Conservation (phyloP, 2,888 invertebrate species). For the Diarsia mendica region DNA sequence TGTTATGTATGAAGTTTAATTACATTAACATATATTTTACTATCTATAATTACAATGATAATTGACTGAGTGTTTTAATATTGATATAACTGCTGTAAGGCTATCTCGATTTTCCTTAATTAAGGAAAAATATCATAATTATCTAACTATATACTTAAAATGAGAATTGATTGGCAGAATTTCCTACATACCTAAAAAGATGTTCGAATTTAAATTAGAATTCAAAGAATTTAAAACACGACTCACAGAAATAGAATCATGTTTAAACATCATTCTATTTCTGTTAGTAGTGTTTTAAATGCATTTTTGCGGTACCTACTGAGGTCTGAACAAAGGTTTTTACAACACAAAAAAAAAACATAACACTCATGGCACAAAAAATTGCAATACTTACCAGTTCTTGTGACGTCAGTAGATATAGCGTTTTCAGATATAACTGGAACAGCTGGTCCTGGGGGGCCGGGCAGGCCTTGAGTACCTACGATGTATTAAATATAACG, state of each 20-base stretch:
- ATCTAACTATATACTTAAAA: no score
- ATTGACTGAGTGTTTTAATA: background rate
- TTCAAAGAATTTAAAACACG: no score
- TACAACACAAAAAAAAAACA: background rate
- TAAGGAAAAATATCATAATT: no score
- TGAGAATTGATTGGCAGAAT: background rate
- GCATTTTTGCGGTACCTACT: no score
- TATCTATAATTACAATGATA: background rate
- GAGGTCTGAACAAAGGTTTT: background rate
- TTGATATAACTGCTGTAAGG: background rate
- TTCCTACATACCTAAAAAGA: background rate
- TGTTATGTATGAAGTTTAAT: slow-evolving; percentile 25
- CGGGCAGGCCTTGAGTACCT: slow-evolving; percentile 83
- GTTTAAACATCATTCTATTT: no score
- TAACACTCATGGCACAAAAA: background rate
- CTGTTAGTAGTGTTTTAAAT: no score
- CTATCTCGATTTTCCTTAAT: background rate
- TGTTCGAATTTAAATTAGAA: background rate
- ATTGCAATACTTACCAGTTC: slow-evolving; percentile 71
- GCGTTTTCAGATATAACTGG: slow-evolving; percentile 77
- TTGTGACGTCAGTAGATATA: slow-evolving; percentile 74
- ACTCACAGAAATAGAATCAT: no score
- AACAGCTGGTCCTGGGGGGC: slow-evolving; percentile 78
- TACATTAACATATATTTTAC: background rate
- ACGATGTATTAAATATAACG: slow-evolving; percentile 35